A percentile compares a stretch with the other conserved stretches of the same genome.
These are phyloP conservation scores for Manacus vitellinus DNA, from an alignment of 2,113 vertebrate species.

Conservation along the genomic window DNA sequence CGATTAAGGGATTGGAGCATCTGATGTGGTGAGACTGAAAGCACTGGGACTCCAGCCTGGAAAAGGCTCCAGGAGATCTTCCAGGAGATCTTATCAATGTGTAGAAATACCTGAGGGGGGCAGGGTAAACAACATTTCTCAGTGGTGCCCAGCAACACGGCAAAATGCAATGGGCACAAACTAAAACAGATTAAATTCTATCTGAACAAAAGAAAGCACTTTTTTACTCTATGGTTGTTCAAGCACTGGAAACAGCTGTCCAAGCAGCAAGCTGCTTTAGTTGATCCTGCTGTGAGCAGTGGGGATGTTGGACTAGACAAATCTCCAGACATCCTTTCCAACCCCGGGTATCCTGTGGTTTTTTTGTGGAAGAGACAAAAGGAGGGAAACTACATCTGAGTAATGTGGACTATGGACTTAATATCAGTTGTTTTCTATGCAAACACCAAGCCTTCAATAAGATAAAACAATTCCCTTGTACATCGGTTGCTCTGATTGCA, in stretches of 20 bases:
- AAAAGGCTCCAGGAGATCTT: not conserved
- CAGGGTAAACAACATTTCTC: not conserved
- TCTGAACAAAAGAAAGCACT: not conserved
- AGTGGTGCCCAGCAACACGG: accelerated
- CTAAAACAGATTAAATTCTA: not conserved
- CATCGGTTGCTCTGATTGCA: not conserved
- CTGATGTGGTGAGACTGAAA: not conserved
- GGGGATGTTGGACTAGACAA: accelerated
- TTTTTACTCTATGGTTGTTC: not conserved
- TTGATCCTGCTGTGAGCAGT: not conserved
- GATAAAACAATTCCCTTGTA: not conserved
- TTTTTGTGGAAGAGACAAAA: not conserved
- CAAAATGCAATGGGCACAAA: not conserved
- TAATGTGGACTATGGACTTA: not conserved
- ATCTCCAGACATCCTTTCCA: not conserved
- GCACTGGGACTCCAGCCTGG: not conserved
- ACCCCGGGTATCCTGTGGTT: not conserved
- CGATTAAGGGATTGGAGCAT: not conserved
- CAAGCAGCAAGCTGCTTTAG: not conserved
- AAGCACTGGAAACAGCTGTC: not conserved
- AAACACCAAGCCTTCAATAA: not conserved
- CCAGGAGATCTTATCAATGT: not conserved
- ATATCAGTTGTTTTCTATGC: not conserved
- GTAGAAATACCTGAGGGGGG: not conserved
- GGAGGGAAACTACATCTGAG: not conserved